phyloP scores from a whole-genome alignment of 1,140 invertebrate genomes.

The Drosophila nannoptera region DNA sequence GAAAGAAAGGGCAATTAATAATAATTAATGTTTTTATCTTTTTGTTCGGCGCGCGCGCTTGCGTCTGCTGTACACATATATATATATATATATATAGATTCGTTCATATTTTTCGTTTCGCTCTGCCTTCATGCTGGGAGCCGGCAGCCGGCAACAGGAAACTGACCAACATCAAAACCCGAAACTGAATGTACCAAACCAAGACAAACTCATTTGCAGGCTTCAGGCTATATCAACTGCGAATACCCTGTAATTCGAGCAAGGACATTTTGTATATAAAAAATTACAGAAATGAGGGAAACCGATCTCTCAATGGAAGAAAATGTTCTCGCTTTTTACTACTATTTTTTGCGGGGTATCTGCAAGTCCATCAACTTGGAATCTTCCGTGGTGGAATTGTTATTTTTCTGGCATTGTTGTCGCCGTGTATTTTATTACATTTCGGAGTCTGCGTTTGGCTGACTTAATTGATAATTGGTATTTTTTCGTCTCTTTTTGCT shows the following conservation, averaged over 20 bases:
- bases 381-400: constrained; percentile 16
- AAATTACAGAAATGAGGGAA: no score
- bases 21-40: constrained; percentile 77
- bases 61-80: constrained; percentile 15
- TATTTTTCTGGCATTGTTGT: constrained; percentile 42
- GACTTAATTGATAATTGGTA: constrained; percentile 77
- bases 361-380: not conserved
- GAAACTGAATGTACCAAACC: constrained; percentile 35
- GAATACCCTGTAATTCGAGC: constrained; percentile 25
- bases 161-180: constrained; percentile 44
- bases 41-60: constrained; percentile 49
- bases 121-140: constrained; percentile 21
- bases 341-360: not conserved
- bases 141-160: constrained; percentile 38
- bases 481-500: constrained; percentile 46
- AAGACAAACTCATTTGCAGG: constrained; percentile 24
- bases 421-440: constrained; percentile 66
- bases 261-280: not conserved
- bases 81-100: not conserved
- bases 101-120: constrained; percentile 21
- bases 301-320: no score
- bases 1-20: constrained; percentile 70
- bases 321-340: not conserved
- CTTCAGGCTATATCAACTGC: constrained; percentile 3
- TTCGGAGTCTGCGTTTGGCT: constrained; percentile 39